Evolutionary conservation across 2,888 invertebrate species (phyloP).

Genomic region (Lymantria dispar): DNA sequence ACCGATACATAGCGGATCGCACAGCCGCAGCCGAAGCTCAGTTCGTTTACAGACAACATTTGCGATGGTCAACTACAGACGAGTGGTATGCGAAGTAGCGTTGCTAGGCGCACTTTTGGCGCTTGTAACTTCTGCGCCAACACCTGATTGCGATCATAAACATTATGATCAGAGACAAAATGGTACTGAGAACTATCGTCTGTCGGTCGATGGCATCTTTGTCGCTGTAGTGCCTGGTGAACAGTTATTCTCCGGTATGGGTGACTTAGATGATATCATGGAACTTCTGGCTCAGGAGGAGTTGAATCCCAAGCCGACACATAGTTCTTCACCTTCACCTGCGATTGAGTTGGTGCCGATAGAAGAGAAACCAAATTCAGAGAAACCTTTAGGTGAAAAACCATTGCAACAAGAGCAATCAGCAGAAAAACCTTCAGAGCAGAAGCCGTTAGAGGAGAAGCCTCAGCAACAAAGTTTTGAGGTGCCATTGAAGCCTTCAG

Average conservation of each 20-base stretch:
- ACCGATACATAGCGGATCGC: conserved; percentile 67
- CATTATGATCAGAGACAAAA: conserved; percentile 89
- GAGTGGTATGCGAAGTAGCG: conserved; percentile 64
- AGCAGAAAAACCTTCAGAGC: conserved; percentile 20
- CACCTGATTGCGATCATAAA: conserved; percentile 36
- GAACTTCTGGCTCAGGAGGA: conserved; percentile 56
- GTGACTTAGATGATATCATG: conserved; percentile 69
- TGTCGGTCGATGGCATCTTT: conserved; percentile 87
- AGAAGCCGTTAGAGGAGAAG: conserved; percentile 20
- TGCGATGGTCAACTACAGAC: conserved; percentile 79
- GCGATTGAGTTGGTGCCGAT: conserved; percentile 13
- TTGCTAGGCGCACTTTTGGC: conserved; percentile 41
- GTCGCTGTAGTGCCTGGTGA: conserved; percentile 85
- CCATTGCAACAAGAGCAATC: conserved; percentile 19
- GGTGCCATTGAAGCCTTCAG: conserved; percentile 29
- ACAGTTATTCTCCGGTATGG: conserved; percentile 80
- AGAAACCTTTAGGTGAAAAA: conserved; percentile 21
- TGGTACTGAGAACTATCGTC: conserved; percentile 87
- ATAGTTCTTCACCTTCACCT: conserved; percentile 15
- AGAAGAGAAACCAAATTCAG: conserved; percentile 19
- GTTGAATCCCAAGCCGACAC: conserved; percentile 33
- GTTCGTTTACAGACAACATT: conserved; percentile 54
- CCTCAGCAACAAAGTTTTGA: conserved; percentile 29
- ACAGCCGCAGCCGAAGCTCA: conserved; percentile 54
- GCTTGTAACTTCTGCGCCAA: conserved; percentile 44